phyloP scores from a whole-genome alignment of 2,888 invertebrate species.

The Thelaira solivaga region DNA sequence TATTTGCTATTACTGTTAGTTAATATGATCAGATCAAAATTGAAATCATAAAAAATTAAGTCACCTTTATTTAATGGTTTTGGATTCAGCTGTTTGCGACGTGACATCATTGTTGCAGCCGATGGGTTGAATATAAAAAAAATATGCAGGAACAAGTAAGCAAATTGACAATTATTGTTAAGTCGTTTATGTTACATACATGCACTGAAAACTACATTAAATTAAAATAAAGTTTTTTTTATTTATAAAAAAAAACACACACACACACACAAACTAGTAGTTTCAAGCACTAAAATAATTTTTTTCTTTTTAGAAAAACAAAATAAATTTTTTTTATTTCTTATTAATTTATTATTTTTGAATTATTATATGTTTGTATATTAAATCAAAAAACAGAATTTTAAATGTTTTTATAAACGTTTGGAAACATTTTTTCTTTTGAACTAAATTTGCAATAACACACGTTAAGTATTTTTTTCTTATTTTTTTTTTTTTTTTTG shows the following conservation, averaged over 20 bases:
- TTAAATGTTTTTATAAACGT: too few species aligned
- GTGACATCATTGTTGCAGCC: constrained; percentile 82
- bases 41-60: constrained; percentile 75
- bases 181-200: constrained; percentile 19
- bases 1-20: too few species aligned
- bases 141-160: constrained; percentile 61
- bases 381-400: too few species aligned
- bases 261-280: neutral
- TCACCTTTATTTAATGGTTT: constrained; percentile 94
- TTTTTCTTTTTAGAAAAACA: neutral
- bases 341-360: neutral
- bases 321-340: neutral
- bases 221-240: too few species aligned
- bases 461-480: neutral
- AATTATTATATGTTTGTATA: neutral
- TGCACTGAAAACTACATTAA: constrained; percentile 62
- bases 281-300: neutral
- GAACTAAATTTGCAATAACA: too few species aligned
- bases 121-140: constrained; percentile 66
- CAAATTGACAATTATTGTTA: constrained; percentile 7
- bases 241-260: too few species aligned
- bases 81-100: constrained; percentile 96
- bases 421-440: constrained; percentile 26
- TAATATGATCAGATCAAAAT: too few species aligned
- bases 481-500: neutral